These are phyloP conservation scores for Eulemur albifrons DNA, from an alignment of 2,797 vertebrate genomes.

Conservation along the genomic window DNA sequence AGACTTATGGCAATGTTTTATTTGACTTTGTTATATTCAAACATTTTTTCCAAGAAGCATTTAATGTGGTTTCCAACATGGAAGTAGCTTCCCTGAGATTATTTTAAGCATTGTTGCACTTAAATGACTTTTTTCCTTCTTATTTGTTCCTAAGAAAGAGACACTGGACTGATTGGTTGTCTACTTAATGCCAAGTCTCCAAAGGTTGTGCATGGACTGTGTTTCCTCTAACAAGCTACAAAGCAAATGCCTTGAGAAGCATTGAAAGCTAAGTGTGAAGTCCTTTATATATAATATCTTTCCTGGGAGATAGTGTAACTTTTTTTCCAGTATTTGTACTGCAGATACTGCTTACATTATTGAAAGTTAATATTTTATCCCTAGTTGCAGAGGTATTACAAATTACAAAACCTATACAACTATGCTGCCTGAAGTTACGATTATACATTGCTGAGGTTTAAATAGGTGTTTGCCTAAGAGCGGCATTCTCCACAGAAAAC, in stretches of 20 bases:
- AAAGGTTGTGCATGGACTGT: conserved; percentile 41
- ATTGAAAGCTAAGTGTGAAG: conserved; percentile 40
- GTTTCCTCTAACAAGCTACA: conserved; percentile 70
- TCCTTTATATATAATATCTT: conserved; percentile 65
- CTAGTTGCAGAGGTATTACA: conserved; percentile 74
- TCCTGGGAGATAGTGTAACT: conserved; percentile 45
- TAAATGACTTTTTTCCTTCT: conserved; percentile 64
- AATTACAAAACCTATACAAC: conserved; percentile 71
- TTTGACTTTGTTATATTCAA: conserved; percentile 60
- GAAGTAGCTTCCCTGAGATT: conserved; percentile 50
- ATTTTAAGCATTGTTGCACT: conserved; percentile 55
- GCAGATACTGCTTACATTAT: conserved; percentile 75
- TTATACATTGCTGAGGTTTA: conserved; percentile 78
- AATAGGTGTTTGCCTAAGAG: conserved; percentile 80
- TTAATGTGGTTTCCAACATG: conserved; percentile 63
- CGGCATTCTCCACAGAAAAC: conserved; percentile 77
- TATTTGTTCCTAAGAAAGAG: conserved; percentile 73
- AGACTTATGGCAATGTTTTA: not conserved
- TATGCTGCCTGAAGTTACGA: conserved; percentile 75
- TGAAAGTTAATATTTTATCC: conserved; percentile 78
- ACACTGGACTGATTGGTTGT: conserved; percentile 55
- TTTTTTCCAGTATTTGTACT: conserved; percentile 53
- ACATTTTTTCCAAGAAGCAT: conserved; percentile 10
- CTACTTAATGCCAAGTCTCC: conserved; percentile 57
- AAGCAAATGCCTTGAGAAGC: conserved; percentile 59